These are phyloP conservation scores for Eidolon dupreanum DNA, from an alignment of 2,797 vertebrate genomes.

Conservation along the genomic window DNA sequence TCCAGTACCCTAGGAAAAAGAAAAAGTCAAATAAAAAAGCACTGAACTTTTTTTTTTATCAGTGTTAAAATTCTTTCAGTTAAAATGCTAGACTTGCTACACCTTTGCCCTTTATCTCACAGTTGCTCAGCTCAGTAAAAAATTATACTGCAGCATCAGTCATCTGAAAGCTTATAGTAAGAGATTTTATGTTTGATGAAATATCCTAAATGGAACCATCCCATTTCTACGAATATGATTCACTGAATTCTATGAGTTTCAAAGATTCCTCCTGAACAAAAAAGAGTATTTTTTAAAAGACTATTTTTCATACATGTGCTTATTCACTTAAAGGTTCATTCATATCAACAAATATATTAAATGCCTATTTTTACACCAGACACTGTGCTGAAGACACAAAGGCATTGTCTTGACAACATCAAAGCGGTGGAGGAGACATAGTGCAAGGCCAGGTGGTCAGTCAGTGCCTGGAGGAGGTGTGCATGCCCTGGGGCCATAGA, in stretches of 20 bases:
- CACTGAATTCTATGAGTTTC: not conserved
- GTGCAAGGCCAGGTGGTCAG: rapidly evolving
- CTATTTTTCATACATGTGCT: not conserved
- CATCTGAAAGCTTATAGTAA: not conserved
- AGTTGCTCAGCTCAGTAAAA: constrained; percentile 45
- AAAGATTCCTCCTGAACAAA: not conserved
- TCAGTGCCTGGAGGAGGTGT: not conserved
- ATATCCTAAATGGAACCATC: constrained; percentile 16
- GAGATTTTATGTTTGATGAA: constrained; percentile 34
- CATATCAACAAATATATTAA: not conserved
- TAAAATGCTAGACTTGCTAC: constrained; percentile 43
- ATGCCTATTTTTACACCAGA: rapidly evolving
- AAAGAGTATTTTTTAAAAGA: not conserved
- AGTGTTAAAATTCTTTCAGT: not conserved
- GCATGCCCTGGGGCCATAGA: not conserved
- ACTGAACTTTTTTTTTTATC: not conserved
- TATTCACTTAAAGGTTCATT: not conserved
- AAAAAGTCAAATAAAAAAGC: not conserved
- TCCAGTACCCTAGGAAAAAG: not conserved
- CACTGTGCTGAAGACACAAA: no score
- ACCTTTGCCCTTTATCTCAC: constrained; percentile 27
- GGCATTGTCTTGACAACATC: rapidly evolving
- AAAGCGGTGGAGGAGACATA: rapidly evolving
- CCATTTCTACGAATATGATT: not conserved
- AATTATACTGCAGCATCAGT: not conserved